phyloP scores from a whole-genome alignment of 2,888 invertebrate species.

The Luffia ferchaultella region DNA sequence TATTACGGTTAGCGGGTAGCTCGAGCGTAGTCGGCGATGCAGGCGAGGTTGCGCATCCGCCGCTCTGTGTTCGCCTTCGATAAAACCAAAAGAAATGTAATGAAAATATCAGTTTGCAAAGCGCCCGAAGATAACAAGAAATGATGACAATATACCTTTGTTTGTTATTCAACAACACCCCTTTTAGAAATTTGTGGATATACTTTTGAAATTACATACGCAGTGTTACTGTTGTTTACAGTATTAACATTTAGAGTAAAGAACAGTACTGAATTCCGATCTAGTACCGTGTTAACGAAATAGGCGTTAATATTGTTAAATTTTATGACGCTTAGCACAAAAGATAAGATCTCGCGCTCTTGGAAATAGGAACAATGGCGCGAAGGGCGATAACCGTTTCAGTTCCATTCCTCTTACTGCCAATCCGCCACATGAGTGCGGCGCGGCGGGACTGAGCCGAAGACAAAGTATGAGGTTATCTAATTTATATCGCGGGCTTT shows the following conservation, averaged over 20 bases:
- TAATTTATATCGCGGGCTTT: conserved; percentile 47
- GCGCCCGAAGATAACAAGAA: conserved; percentile 10
- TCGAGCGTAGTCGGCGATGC: conserved; percentile 32
- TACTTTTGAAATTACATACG: background rate
- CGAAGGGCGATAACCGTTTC: conserved; percentile 32
- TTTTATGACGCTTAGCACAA: background rate
- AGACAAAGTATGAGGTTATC: conserved; percentile 45
- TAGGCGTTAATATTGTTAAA: background rate
- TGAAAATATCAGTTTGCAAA: conserved; percentile 23
- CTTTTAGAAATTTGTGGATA: conserved; percentile 1
- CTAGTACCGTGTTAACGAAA: background rate
- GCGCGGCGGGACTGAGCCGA: conserved; percentile 22
- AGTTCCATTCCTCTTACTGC: conserved; percentile 46
- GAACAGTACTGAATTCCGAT: background rate
- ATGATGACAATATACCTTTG: conserved; percentile 7
- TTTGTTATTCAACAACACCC: conserved; percentile 4
- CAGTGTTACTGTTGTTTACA: no score
- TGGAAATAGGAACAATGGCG: conserved; percentile 26
- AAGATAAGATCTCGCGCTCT: background rate
- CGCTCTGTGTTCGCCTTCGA: conserved; percentile 38
- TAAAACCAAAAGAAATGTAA: conserved; percentile 31
- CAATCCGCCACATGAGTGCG: conserved; percentile 35
- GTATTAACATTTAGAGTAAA: no score
- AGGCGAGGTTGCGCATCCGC: conserved; percentile 23
- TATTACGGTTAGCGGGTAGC: conserved; percentile 38